These are phyloP conservation scores for Hemicrepidius hirtus DNA, from an alignment of 2,888 invertebrate genomes.

Conservation along the genomic window DNA sequence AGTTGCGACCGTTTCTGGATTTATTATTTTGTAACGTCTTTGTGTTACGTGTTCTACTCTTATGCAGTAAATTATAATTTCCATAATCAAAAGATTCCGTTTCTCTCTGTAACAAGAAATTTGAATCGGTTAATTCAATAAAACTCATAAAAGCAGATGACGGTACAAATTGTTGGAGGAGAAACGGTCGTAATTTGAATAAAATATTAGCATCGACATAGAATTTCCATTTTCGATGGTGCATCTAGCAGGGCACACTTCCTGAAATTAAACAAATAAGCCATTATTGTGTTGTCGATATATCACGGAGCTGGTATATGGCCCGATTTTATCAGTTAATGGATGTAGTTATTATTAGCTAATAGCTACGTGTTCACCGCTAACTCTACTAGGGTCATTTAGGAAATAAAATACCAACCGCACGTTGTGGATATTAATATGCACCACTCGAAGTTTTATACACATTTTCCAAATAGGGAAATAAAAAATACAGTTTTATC, in stretches of 20 bases:
- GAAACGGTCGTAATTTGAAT: conserved; percentile 11
- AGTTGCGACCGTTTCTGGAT: too few species aligned
- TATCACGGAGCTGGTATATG: conserved; percentile 33
- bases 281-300: conserved; percentile 35
- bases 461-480: too few species aligned
- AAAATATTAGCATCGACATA: conserved; percentile 19
- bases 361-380: conserved; percentile 45
- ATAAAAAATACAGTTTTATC: too few species aligned
- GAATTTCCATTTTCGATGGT: conserved; percentile 30
- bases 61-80: too few species aligned
- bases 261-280: conserved; percentile 38
- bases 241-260: conserved; percentile 14
- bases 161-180: conserved; percentile 9
- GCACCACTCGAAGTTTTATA: conserved; percentile 36
- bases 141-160: conserved; percentile 16
- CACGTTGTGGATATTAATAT: conserved; percentile 40
- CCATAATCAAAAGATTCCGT: not conserved
- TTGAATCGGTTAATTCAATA: conserved; percentile 3
- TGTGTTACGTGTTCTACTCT: too few species aligned
- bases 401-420: conserved; percentile 42
- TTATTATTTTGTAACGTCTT: too few species aligned
- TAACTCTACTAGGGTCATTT: conserved; percentile 38
- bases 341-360: conserved; percentile 50
- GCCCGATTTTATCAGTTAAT: conserved; percentile 49
- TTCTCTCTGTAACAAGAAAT: not conserved